Percentiles rank a stretch among this genome's conserved stretches.
phyloP scores from a whole-genome alignment of 1,140 invertebrate genomes.

The Vanessa atalanta region DNA sequence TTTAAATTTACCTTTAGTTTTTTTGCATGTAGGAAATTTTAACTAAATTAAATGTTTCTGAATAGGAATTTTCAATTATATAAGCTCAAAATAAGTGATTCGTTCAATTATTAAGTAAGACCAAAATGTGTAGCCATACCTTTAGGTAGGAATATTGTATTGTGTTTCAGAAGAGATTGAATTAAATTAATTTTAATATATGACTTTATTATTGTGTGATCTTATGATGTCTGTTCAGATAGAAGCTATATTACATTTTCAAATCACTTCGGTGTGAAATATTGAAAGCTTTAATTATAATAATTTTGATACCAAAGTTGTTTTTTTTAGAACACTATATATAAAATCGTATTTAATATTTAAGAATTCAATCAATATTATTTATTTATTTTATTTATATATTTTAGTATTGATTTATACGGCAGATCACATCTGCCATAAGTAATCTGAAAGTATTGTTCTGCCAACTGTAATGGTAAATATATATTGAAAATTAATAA shows the following conservation, averaged over 20 bases:
- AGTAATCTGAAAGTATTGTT: too few species aligned
- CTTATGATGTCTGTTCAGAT: conserved; percentile 9
- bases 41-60: background rate
- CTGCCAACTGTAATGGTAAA: too few species aligned
- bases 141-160: background rate
- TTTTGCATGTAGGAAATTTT: background rate
- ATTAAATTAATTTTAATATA: background rate
- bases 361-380: background rate
- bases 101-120: background rate
- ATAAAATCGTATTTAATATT: background rate
- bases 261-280: conserved; percentile 16
- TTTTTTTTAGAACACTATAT: conserved; percentile 27
- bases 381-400: too few species aligned
- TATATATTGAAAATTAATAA: too few species aligned
- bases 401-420: too few species aligned
- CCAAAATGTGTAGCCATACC: background rate
- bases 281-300: conserved; percentile 57
- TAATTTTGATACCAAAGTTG: conserved; percentile 36
- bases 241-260: conserved; percentile 4
- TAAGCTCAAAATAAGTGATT: conserved; percentile 12
- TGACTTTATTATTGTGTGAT: background rate
- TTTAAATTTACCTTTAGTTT: background rate
- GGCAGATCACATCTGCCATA: too few species aligned
- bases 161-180: background rate
- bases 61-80: background rate